A percentile compares a stretch with the other conserved stretches of the same genome.
phyloP scores from a whole-genome alignment of 2,888 invertebrate genomes.

The Eupithecia vulgata region DNA sequence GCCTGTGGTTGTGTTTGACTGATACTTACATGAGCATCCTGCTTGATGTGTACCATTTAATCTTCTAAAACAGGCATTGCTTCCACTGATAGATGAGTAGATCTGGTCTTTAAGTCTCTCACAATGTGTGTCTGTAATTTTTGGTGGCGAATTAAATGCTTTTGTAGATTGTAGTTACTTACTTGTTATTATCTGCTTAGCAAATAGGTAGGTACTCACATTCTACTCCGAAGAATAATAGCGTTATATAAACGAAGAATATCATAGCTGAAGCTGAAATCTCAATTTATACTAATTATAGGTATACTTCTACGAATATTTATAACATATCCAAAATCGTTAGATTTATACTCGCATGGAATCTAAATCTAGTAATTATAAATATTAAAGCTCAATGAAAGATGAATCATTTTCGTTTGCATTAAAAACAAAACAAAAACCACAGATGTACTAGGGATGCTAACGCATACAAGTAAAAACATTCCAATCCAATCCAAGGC shows the following conservation, averaged over 20 bases:
- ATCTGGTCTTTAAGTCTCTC: conserved; percentile 91
- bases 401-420: background rate
- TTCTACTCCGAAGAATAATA: conserved; percentile 26
- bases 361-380: background rate
- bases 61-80: conserved; percentile 92
- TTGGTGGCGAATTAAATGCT: background rate
- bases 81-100: conserved; percentile 89
- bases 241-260: conserved; percentile 14
- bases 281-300: background rate
- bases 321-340: background rate
- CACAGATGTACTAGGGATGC: too few species aligned
- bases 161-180: background rate
- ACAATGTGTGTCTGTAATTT: conserved; percentile 65
- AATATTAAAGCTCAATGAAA: background rate
- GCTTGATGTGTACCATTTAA: conserved; percentile 97
- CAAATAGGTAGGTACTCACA: conserved; percentile 25
- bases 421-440: background rate
- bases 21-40: conserved; percentile 95
- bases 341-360: background rate
- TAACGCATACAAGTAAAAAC: background rate
- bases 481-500: background rate
- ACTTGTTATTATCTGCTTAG: background rate
- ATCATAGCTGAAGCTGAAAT: conserved; percentile 22
- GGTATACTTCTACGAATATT: background rate
- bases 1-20: background rate